Conservation (phyloP, 2,888 invertebrate species). For the Gasteruption jaculator region DNA sequence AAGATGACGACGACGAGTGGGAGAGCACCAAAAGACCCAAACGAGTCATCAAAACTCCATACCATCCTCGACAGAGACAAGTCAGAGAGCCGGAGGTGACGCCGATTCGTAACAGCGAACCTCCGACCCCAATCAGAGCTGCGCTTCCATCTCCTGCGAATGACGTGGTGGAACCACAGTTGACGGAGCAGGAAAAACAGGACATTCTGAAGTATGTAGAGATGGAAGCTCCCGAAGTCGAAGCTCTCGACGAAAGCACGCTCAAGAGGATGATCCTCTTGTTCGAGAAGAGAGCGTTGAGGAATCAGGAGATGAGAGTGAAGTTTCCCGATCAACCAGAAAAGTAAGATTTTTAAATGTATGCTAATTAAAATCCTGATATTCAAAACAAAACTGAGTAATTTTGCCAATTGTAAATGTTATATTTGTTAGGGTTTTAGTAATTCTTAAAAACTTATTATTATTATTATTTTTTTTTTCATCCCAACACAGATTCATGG, state of each 20-base stretch:
- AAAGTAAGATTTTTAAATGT: constrained; percentile 60
- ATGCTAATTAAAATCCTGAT: constrained; percentile 1
- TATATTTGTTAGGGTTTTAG: not conserved
- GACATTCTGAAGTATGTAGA: constrained; percentile 81
- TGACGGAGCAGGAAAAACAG: constrained; percentile 71
- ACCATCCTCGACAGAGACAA: constrained; percentile 49
- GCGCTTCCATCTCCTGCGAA: constrained; percentile 57
- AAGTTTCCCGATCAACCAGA: constrained; percentile 96
- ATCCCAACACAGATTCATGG: constrained; percentile 89
- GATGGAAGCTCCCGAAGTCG: constrained; percentile 77
- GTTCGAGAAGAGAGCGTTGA: constrained; percentile 91
- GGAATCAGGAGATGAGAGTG: constrained; percentile 96
- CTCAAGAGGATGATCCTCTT: constrained; percentile 85
- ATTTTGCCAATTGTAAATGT: not conserved
- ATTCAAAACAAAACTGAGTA: not conserved
- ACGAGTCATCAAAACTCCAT: constrained; percentile 53
- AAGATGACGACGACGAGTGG: constrained; percentile 63
- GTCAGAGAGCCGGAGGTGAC: constrained; percentile 32
- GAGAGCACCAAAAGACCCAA: constrained; percentile 59
- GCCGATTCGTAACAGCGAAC: constrained; percentile 31
- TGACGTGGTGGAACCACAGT: constrained; percentile 58
- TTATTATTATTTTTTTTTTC: constrained; percentile 6
- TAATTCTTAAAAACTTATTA: constrained; percentile 2
- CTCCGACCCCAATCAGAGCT: constrained; percentile 39
- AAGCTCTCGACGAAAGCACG: constrained; percentile 80